Evolutionary conservation across 2,113 vertebrate genomes (phyloP).

Genomic region (Dermatemys mawii): DNA sequence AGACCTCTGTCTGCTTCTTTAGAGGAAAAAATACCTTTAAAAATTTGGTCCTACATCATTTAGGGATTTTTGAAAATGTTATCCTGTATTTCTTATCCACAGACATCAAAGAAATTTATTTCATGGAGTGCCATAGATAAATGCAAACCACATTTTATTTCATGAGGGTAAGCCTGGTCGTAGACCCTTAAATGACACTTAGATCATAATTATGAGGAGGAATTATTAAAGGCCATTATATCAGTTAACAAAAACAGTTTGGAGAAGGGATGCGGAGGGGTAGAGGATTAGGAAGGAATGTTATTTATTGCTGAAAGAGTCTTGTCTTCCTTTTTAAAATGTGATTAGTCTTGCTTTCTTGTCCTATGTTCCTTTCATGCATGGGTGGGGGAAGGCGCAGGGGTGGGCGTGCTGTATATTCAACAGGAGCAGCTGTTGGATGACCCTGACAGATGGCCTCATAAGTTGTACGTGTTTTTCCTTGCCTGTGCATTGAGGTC

Average conservation of each 20-base stretch:
- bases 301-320: constrained; percentile 12
- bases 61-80: not conserved
- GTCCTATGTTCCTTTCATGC: constrained; percentile 43
- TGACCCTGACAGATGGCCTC: constrained; percentile 71
- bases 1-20: not conserved
- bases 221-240: constrained; percentile 43
- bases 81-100: not conserved
- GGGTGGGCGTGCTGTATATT: constrained; percentile 63
- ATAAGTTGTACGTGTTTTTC: constrained; percentile 57
- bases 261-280: constrained; percentile 10
- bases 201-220: constrained; percentile 20
- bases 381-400: constrained; percentile 46
- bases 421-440: constrained; percentile 72
- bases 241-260: constrained; percentile 45
- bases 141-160: constrained; percentile 5
- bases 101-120: not conserved
- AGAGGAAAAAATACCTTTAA: not conserved
- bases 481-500: constrained; percentile 22
- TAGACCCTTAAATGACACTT: not conserved
- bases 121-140: not conserved
- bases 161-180: not conserved
- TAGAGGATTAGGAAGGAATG: constrained; percentile 27
- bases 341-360: constrained; percentile 54
- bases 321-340: constrained; percentile 23
- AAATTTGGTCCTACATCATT: not conserved